phyloP scores from a whole-genome alignment of 2,888 invertebrate genomes.

The Rhagonycha lutea region DNA sequence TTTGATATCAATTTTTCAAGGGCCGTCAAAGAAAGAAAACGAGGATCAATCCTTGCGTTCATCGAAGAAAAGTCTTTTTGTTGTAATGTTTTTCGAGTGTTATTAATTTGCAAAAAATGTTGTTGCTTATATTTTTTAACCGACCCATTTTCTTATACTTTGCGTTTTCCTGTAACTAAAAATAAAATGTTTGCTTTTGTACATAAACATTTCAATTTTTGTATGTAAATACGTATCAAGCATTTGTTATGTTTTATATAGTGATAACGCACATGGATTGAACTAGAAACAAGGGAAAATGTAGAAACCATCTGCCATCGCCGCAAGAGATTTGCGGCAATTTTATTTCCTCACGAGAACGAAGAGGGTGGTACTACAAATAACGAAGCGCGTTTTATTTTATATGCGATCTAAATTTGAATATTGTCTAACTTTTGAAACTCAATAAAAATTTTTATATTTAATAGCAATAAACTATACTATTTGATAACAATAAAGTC shows the following conservation, averaged over 20 bases:
- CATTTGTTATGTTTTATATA: conserved; percentile 33
- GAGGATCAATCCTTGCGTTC: not conserved
- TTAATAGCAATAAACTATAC: not conserved
- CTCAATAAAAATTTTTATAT: conserved; percentile 1
- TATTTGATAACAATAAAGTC: conserved; percentile 12
- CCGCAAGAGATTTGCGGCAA: conserved; percentile 45
- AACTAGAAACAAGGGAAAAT: conserved; percentile 29
- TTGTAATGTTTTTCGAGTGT: not conserved
- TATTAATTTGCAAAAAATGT: not conserved
- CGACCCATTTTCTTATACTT: not conserved
- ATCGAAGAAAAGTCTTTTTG: not conserved
- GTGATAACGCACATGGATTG: conserved; percentile 42
- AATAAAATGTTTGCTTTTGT: not conserved
- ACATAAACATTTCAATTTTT: conserved; percentile 25
- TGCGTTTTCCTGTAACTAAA: not conserved
- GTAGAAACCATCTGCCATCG: conserved; percentile 30
- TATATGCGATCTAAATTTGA: conserved; percentile 42
- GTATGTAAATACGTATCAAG: conserved; percentile 39
- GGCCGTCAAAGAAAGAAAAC: not conserved
- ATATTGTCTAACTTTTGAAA: conserved; percentile 20
- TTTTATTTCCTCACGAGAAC: conserved; percentile 46
- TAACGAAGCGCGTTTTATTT: conserved; percentile 45
- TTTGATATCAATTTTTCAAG: not conserved
- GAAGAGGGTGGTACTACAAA: conserved; percentile 45
- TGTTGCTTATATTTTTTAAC: not conserved